Evolutionary conservation across 1,140 invertebrate species (phyloP).

Genomic region (Zaprionus inermis): DNA sequence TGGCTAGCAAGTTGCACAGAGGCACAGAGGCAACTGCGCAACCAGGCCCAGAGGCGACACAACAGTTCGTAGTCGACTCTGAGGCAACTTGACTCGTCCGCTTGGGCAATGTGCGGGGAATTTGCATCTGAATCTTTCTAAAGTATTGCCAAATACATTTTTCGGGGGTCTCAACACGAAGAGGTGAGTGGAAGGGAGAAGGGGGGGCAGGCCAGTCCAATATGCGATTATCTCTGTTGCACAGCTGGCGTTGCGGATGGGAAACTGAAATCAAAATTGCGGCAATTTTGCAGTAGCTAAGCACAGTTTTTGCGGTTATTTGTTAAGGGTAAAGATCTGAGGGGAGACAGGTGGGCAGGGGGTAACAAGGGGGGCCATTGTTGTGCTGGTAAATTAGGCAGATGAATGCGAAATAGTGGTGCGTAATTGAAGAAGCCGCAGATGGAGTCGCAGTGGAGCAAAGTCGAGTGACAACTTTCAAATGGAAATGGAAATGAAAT

Average conservation of each 20-base stretch:
- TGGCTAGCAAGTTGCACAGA: constrained; percentile 65
- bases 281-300: constrained; percentile 57
- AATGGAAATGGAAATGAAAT: constrained; percentile 53
- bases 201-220: not conserved
- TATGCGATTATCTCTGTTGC: constrained; percentile 61
- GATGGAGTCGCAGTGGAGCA: not conserved
- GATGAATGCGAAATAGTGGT: constrained; percentile 25
- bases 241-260: constrained; percentile 45
- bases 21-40: constrained; percentile 18
- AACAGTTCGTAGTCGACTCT: not conserved
- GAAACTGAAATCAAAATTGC: constrained; percentile 51
- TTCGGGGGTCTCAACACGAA: not conserved
- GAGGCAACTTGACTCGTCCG: constrained; percentile 36
- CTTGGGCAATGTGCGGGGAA: constrained; percentile 50
- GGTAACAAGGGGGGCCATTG: not conserved
- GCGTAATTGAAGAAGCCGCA: constrained; percentile 66
- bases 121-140: constrained; percentile 79
- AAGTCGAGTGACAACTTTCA: constrained; percentile 74
- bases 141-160: constrained; percentile 72
- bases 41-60: too few species aligned
- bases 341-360: not conserved
- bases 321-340: not conserved
- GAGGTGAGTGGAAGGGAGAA: not conserved
- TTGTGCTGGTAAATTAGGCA: constrained; percentile 49
- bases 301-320: constrained; percentile 31